A percentile compares a stretch with the other conserved stretches of the same genome.
phyloP scores from a whole-genome alignment of 2,797 vertebrate genomes.

The Leptodactylus fallax region DNA sequence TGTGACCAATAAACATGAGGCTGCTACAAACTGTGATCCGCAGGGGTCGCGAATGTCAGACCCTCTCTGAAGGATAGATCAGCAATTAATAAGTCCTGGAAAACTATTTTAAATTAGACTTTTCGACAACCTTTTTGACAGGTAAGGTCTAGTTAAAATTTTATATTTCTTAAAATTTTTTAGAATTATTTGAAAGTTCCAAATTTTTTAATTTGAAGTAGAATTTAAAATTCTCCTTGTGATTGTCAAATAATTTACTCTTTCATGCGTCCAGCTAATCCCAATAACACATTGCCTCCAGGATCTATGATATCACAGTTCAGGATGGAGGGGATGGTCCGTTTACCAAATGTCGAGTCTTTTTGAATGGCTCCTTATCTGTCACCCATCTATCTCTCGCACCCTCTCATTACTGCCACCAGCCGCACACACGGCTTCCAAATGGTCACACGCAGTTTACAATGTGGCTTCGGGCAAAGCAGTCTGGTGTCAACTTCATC shows the following conservation, averaged over 20 bases:
- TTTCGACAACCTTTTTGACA: too few species aligned
- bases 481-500: neutral
- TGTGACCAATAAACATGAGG: too few species aligned
- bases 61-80: too few species aligned
- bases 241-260: neutral
- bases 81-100: too few species aligned
- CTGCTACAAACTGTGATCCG: too few species aligned
- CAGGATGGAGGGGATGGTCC: neutral
- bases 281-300: neutral
- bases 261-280: neutral
- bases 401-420: neutral
- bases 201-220: neutral
- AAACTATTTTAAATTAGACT: too few species aligned
- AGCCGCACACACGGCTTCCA: conserved; percentile 17
- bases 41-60: too few species aligned
- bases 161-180: too few species aligned
- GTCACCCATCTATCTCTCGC: neutral
- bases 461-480: neutral
- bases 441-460: conserved; percentile 2
- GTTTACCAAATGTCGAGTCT: neutral
- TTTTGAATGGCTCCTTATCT: neutral
- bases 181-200: neutral
- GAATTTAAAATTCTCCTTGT: neutral
- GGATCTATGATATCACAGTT: neutral
- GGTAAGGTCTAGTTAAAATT: too few species aligned